Conservation (phyloP, 2,113 vertebrate species). For the Paedocypris sp. region DNA sequence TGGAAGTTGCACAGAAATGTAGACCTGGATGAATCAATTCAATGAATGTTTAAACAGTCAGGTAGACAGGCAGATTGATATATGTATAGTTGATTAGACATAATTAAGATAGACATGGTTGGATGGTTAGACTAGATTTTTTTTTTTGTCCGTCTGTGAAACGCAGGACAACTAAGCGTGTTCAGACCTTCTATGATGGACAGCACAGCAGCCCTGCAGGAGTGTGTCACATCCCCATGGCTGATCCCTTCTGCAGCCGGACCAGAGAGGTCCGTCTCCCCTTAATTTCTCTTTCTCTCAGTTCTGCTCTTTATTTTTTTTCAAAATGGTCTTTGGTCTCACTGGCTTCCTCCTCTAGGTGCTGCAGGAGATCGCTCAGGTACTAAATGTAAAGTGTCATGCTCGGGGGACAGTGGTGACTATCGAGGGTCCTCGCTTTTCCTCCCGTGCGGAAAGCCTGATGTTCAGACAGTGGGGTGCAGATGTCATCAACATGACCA, state of each 20-base stretch:
- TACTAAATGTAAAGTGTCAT: constrained; percentile 80
- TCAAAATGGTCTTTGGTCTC: neutral
- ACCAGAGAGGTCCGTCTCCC: constrained; percentile 73
- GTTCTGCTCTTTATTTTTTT: neutral
- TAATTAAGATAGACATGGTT: no score
- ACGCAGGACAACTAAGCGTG: constrained; percentile 77
- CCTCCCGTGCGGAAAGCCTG: constrained; percentile 82
- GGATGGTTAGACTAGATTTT: no score
- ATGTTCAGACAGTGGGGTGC: constrained; percentile 89
- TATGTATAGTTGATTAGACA: no score
- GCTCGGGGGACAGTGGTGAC: constrained; percentile 79
- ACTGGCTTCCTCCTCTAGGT: constrained; percentile 53
- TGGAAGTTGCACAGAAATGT: no score
- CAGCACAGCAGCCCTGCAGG: constrained; percentile 62
- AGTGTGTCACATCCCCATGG: constrained; percentile 89
- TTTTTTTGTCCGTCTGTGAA: neutral
- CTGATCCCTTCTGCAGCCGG: constrained; percentile 86
- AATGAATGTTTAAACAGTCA: no score
- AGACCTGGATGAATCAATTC: no score
- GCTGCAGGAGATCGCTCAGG: constrained; percentile 74
- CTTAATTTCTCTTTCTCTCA: neutral
- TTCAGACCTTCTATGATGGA: constrained; percentile 82
- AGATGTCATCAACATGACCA: constrained; percentile 97
- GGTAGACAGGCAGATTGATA: no score
- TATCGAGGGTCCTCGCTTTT: constrained; percentile 91